A percentile compares a stretch with the other conserved stretches of the same genome.
phyloP scores from a whole-genome alignment of 2,797 vertebrate species.

The Holocentrus rufus region DNA sequence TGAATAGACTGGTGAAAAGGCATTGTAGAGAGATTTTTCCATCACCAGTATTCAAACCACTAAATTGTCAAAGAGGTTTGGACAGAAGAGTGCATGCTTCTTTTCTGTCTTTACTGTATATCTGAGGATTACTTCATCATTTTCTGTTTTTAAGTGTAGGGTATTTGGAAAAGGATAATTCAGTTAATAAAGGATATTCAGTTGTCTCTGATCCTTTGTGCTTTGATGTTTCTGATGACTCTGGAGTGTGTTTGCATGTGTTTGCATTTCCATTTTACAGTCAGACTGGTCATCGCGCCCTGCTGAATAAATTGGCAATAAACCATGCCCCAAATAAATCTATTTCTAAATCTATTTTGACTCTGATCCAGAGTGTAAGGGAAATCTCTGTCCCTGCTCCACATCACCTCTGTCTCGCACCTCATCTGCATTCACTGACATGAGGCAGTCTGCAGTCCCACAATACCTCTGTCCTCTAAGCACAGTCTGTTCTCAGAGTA shows the following conservation, averaged over 20 bases:
- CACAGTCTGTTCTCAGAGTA: conserved; percentile 54
- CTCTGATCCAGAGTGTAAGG: conserved; percentile 1
- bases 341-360: conserved; percentile 3
- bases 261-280: conserved; percentile 11
- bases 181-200: conserved; percentile 30
- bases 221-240: background rate
- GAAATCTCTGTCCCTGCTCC: background rate
- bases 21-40: background rate
- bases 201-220: conserved; percentile 19
- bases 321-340: background rate
- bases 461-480: conserved; percentile 40
- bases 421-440: conserved; percentile 44
- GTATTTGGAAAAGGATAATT: conserved; percentile 23
- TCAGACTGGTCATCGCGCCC: background rate
- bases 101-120: conserved; percentile 13
- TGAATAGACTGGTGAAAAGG: background rate
- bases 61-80: conserved; percentile 24
- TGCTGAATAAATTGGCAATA: conserved; percentile 17
- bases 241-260: background rate
- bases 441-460: conserved; percentile 38
- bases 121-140: conserved; percentile 29
- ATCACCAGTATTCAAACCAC: background rate
- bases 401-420: conserved; percentile 8
- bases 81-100: conserved; percentile 15
- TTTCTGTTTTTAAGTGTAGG: conserved; percentile 16